Evolutionary conservation across 2,113 vertebrate species (phyloP), one percentile per base, ranked within the genome.

Genomic region (Halichoerus grypus): DNA sequence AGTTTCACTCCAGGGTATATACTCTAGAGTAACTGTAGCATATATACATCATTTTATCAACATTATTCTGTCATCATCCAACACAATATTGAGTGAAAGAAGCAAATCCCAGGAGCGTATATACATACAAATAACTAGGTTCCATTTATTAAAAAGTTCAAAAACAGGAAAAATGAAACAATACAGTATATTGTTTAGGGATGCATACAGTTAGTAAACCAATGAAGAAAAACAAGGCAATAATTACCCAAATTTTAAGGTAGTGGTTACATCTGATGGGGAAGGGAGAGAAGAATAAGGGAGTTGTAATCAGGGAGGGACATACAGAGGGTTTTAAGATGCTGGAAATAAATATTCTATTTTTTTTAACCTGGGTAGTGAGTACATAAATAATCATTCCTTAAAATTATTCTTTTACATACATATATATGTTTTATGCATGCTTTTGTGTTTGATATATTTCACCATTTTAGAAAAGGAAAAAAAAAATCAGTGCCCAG

Each of bases 361-460:
- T 94, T 74, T 91, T 67, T 95, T 65, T 55, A 88, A 90, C 24
- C 72, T 95, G 63, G 31, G 49, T 69, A 79, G 31, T 91, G 79
- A 92, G 22, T 88, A 81, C 21, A 86, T 69, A 83, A 39, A 46
- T 88, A 95, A 33, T 85, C 19, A 80, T 67, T 95, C 42, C 16
- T 86, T 92, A 93, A 83, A 88, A 53, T 82, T 88, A 88, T 88
- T 96, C 55, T 61, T 82, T 39, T 93, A 57, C 28, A 28, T 79
- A 69, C 8, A 28, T 59, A 57, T n/a, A 71, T 77, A 28, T 77
- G n/a, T 79, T 85, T 77, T 57, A 85, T 53, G 28, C 31, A 36
- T 53, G 16, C 16, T 79, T 33, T 33, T 71, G 6, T 77, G 51
- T 86, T 31, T 53, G 42, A 51, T 51, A n/a, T 91, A 69, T 69